Evolutionary conservation across 2,113 vertebrate species (phyloP).

Genomic region (Melierax canorus): DNA sequence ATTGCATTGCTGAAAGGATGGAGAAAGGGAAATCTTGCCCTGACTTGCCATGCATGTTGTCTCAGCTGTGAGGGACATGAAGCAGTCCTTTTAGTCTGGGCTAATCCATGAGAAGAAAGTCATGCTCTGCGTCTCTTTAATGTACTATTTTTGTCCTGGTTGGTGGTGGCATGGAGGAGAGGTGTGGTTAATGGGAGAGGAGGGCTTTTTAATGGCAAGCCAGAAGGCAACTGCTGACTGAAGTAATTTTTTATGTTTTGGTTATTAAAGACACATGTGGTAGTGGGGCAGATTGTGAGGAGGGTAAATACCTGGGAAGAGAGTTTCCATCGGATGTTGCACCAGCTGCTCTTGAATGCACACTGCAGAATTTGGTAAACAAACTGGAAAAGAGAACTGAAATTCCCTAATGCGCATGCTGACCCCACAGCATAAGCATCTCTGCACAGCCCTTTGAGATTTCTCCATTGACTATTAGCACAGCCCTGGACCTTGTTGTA

Average conservation of each 20-base stretch:
- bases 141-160: neutral
- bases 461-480: neutral
- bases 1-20: neutral
- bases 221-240: neutral
- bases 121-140: neutral
- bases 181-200: neutral
- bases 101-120: neutral
- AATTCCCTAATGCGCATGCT: neutral
- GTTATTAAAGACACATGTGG: neutral
- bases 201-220: neutral
- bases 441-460: neutral
- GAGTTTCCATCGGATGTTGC: neutral
- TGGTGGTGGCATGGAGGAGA: neutral
- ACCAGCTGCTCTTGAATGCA: neutral
- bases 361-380: neutral
- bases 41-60: rapidly evolving
- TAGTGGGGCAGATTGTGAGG: neutral
- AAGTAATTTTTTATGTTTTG: neutral
- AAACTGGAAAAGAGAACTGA: neutral
- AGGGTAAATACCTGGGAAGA: neutral
- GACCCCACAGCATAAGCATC: neutral
- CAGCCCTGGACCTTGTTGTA: neutral
- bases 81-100: neutral
- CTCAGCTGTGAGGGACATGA: neutral
- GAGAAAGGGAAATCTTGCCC: neutral